phyloP scores from a whole-genome alignment of 2,888 invertebrate genomes.

The Heliconius aoede region DNA sequence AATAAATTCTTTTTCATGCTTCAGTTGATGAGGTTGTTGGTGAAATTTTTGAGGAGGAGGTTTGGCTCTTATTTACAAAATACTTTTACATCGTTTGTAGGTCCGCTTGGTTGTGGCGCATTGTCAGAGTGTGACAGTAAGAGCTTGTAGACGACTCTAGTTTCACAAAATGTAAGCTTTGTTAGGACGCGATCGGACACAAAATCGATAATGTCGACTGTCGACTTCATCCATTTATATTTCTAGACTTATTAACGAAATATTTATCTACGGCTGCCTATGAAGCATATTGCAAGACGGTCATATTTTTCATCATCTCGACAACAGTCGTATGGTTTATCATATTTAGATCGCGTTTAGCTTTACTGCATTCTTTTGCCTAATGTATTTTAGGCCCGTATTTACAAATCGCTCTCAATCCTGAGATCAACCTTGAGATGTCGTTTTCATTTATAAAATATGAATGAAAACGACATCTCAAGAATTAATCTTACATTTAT shows the following conservation, averaged over 20 bases:
- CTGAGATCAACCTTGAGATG: too few relatives aligned
- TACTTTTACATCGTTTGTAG: conserved; percentile 48
- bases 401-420: too few relatives aligned
- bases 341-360: conserved; percentile 17
- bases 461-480: too few relatives aligned
- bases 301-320: conserved; percentile 8
- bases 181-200: conserved; percentile 44
- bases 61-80: conserved; percentile 66
- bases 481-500: too few relatives aligned
- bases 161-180: conserved; percentile 46
- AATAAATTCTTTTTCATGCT: conserved; percentile 72
- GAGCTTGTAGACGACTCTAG: conserved; percentile 56
- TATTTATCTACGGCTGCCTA: neutral
- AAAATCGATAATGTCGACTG: conserved; percentile 31
- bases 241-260: neutral
- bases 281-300: neutral
- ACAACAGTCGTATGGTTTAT: neutral
- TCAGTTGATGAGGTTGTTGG: conserved; percentile 78
- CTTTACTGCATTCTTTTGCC: conserved; percentile 1
- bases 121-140: conserved; percentile 50
- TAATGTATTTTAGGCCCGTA: neutral
- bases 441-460: too few relatives aligned
- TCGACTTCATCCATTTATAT: conserved; percentile 17
- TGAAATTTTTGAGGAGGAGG: conserved; percentile 75
- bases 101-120: conserved; percentile 56